A percentile compares a stretch with the other conserved stretches of the same genome.
Evolutionary conservation across 2,797 vertebrate species (phyloP).

Genomic region (Microchirus variegatus): DNA sequence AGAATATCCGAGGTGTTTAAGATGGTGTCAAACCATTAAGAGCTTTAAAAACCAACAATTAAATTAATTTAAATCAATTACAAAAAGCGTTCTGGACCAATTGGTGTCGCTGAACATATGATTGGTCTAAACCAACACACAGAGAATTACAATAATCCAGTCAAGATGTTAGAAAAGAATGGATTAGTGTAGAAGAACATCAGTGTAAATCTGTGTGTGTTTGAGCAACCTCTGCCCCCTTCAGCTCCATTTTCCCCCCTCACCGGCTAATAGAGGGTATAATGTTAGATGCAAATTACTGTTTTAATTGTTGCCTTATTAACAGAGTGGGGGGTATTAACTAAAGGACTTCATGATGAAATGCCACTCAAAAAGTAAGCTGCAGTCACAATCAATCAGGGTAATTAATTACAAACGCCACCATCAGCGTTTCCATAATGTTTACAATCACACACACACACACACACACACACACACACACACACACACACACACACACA

Average conservation of each 20-base stretch:
- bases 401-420: slow-evolving; percentile 72
- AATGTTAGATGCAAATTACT: slow-evolving; percentile 75
- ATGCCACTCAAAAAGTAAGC: slow-evolving; percentile 69
- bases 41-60: too few species aligned
- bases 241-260: slow-evolving; percentile 38
- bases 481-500: slow-evolving; percentile 8
- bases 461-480: not conserved
- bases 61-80: too few species aligned
- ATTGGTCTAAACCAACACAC: too few species aligned
- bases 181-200: not conserved
- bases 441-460: slow-evolving; percentile 54
- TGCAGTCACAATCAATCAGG: slow-evolving; percentile 73
- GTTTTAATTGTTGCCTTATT: slow-evolving; percentile 78
- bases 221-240: slow-evolving; percentile 37
- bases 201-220: slow-evolving; percentile 12
- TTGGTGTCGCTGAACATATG: too few species aligned
- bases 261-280: slow-evolving; percentile 68
- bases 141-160: too few species aligned
- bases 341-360: slow-evolving; percentile 80
- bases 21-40: too few species aligned
- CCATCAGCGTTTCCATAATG: slow-evolving; percentile 66
- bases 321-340: slow-evolving; percentile 67
- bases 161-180: too few species aligned
- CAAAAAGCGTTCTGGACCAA: too few species aligned
- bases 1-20: too few species aligned